Conservation (phyloP, 2,113 vertebrate genomes). For the Nicator chloris region DNA sequence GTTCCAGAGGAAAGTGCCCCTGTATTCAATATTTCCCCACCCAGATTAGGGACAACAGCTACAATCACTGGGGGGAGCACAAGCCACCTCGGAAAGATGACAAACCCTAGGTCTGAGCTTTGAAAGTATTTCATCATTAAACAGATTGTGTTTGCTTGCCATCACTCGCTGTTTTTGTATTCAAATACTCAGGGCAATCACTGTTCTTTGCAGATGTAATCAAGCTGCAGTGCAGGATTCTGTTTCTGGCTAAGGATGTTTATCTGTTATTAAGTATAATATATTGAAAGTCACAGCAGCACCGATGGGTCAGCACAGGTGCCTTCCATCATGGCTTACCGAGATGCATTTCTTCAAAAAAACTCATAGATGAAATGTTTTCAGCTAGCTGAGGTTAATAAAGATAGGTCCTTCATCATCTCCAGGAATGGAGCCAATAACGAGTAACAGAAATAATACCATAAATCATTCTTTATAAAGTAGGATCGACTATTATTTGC, state of each 20-base stretch:
- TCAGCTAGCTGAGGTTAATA: conserved; percentile 28
- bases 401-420: conserved; percentile 33
- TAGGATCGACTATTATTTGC: not conserved
- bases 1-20: not conserved
- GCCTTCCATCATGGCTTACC: conserved; percentile 1
- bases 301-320: conserved; percentile 12
- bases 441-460: conserved; percentile 5
- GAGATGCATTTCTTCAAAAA: not conserved
- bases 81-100: not conserved
- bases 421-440: conserved; percentile 34
- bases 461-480: conserved; percentile 31
- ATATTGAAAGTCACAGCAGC: conserved; percentile 21
- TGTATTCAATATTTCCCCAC: not conserved
- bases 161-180: not conserved
- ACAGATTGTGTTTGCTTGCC: not conserved
- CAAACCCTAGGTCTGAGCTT: not conserved
- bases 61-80: not conserved
- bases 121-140: not conserved
- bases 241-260: conserved; percentile 22
- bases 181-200: conserved; percentile 15
- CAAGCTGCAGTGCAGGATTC: conserved; percentile 15
- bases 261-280: conserved; percentile 43
- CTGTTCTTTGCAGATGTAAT: conserved; percentile 18
- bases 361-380: not conserved
- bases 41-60: not conserved